These are phyloP conservation scores for Pseudonaja textilis DNA, from an alignment of 2,113 vertebrate species.

Conservation along the genomic window DNA sequence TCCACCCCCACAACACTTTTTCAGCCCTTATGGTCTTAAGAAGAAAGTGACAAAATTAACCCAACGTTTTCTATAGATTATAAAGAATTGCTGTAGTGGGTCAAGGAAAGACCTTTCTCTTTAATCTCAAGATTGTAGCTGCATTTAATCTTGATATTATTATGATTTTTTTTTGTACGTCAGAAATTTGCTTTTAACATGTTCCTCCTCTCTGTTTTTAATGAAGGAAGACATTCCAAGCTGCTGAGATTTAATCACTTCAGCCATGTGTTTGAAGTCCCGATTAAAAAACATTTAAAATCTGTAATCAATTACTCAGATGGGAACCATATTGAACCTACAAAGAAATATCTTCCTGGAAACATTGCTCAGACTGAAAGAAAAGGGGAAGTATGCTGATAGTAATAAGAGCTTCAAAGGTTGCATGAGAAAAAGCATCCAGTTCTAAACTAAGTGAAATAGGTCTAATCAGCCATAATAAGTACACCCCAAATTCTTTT, in stretches of 20 bases:
- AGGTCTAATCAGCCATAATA: not conserved
- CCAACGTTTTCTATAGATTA: not conserved
- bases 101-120: not conserved
- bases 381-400: not conserved
- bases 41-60: not conserved
- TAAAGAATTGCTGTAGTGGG: not conserved
- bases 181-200: conserved; percentile 1
- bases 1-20: not conserved
- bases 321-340: conserved; percentile 17
- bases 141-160: not conserved
- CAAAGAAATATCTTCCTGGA: not conserved
- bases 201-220: not conserved
- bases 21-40: not conserved
- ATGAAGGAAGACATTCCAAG: conserved; percentile 17
- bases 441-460: not conserved
- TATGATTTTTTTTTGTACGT: not conserved
- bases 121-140: not conserved
- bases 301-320: conserved; percentile 22
- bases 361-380: not conserved
- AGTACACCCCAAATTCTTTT: not conserved
- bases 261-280: conserved; percentile 28
- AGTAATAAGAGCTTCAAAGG: conserved; percentile 19
- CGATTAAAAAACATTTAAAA: conserved; percentile 17
- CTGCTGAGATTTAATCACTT: conserved; percentile 16
- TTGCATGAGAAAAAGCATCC: not conserved